Conservation (phyloP, 2,113 vertebrate genomes). For the Amphiprion percula region DNA sequence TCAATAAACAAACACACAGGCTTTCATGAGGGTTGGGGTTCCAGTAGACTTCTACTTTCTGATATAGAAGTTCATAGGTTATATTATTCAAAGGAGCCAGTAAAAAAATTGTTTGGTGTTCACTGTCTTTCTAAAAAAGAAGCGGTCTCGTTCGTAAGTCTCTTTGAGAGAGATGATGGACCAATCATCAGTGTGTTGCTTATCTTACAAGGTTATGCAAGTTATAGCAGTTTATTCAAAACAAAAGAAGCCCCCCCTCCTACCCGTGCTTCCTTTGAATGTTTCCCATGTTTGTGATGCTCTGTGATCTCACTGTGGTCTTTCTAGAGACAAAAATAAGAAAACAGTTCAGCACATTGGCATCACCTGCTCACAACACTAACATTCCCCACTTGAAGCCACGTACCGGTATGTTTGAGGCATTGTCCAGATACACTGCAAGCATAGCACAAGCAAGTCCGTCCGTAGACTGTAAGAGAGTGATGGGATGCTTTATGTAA, state of each 20-base stretch:
- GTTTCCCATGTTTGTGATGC: conserved; percentile 88
- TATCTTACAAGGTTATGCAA: no score
- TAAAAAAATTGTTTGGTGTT: no score
- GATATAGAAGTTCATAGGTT: no score
- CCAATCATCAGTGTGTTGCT: no score
- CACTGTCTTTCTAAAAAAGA: no score
- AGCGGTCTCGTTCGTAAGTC: no score
- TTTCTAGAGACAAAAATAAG: conserved; percentile 82
- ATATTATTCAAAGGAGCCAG: no score
- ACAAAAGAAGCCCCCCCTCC: conserved; percentile 16
- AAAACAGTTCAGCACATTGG: not conserved
- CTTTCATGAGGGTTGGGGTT: no score
- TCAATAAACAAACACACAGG: no score
- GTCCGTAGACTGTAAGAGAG: conserved; percentile 79
- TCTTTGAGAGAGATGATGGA: no score
- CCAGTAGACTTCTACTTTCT: no score
- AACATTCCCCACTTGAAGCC: not conserved
- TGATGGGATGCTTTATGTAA: not conserved
- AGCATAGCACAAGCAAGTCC: conserved; percentile 91
- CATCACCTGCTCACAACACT: not conserved
- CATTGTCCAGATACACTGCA: conserved; percentile 91
- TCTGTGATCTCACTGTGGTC: conserved; percentile 89
- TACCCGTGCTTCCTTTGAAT: conserved; percentile 87
- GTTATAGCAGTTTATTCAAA: no score
- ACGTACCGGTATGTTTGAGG: conserved; percentile 94